These are phyloP conservation scores for Mugil cephalus DNA, from an alignment of 2,113 vertebrate species.

Conservation along the genomic window DNA sequence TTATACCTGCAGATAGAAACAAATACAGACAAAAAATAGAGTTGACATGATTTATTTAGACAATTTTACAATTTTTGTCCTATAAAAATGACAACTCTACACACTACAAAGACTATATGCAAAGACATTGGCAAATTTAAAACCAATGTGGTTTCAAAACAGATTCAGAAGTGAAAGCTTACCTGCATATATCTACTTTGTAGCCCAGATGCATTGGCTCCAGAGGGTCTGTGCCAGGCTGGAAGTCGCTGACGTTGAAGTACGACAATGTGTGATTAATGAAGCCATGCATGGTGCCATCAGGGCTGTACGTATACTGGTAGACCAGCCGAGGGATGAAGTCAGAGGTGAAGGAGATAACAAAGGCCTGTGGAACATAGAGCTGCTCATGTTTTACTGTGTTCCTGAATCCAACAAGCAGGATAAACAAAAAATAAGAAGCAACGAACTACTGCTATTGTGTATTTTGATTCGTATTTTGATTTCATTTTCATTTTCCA, in stretches of 20 bases:
- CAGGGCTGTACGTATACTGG: slow-evolving; percentile 93
- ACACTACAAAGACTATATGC: no score
- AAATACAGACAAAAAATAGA: no score
- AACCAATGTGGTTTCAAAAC: no score
- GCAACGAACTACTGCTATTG: no score
- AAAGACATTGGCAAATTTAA: neutral
- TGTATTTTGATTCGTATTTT: no score
- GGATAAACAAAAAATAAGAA: no score
- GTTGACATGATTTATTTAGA: neutral
- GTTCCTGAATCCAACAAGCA: neutral
- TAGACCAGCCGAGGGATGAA: slow-evolving; percentile 99
- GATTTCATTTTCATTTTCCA: no score
- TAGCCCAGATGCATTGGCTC: slow-evolving; percentile 88
- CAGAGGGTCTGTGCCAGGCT: slow-evolving; percentile 87
- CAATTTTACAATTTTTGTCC: no score
- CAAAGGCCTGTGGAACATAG: slow-evolving; percentile 89
- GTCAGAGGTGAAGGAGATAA: slow-evolving; percentile 98
- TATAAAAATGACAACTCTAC: no score
- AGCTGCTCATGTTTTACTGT: neutral
- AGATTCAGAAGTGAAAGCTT: slow-evolving; percentile 17
- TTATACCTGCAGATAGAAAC: slow-evolving; percentile 88
- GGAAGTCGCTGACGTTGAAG: slow-evolving; percentile 96
- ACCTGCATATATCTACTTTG: slow-evolving; percentile 93
- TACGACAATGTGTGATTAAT: slow-evolving; percentile 94
- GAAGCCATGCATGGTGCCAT: slow-evolving; percentile 96